phyloP scores from a whole-genome alignment of 64 coral and sea anemone genomes.

The Montipora efflorescens region DNA sequence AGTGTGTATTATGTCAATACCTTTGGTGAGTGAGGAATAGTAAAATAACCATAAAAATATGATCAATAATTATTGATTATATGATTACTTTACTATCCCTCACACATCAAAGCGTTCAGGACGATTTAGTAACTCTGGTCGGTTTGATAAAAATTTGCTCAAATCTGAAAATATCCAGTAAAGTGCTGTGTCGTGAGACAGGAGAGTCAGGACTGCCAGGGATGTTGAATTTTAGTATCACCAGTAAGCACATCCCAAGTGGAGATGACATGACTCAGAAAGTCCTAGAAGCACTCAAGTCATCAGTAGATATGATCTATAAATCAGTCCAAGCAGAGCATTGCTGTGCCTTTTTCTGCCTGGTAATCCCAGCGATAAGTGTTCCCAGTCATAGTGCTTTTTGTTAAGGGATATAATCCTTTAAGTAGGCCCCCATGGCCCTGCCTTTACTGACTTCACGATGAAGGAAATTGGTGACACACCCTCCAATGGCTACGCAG shows the following conservation, averaged over 20 bases:
- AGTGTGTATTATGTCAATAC: slow-evolving; percentile 38
- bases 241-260: no score
- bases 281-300: no score
- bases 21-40: background rate
- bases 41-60: no score
- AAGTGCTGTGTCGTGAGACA: background rate
- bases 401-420: background rate
- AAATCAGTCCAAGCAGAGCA: no score
- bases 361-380: slow-evolving; percentile 44
- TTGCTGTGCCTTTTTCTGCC: slow-evolving; percentile 35
- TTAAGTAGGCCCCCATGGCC: background rate
- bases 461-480: no score
- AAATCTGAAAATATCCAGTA: no score
- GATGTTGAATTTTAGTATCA: background rate
- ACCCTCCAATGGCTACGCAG: no score
- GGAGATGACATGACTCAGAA: no score
- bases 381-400: slow-evolving; percentile 21
- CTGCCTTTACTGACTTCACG: background rate
- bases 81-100: no score
- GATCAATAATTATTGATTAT: no score
- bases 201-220: background rate
- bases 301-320: no score
- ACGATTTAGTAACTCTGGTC: slow-evolving; percentile 56
- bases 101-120: background rate
- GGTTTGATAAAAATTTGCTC: slow-evolving; percentile 43